phyloP scores from a whole-genome alignment of 64 coral and sea anemone species.

The Acropora yongei region DNA sequence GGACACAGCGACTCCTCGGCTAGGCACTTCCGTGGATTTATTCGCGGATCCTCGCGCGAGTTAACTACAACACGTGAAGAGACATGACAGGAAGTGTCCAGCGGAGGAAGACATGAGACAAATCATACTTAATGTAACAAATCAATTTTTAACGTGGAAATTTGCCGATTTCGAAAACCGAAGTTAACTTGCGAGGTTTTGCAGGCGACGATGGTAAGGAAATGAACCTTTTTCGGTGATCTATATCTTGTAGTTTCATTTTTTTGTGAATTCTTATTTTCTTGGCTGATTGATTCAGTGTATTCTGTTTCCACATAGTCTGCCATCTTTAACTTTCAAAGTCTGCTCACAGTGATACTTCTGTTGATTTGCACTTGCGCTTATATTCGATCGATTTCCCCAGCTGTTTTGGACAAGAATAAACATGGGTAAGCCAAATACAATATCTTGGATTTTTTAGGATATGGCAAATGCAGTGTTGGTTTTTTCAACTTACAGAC shows the following conservation, averaged over 20 bases:
- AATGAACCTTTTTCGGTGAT: neutral
- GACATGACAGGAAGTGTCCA: too few species aligned
- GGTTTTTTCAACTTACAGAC: too few species aligned
- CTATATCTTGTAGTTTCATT: neutral
- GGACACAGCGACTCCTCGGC: too few species aligned
- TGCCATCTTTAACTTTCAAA: constrained; percentile 99
- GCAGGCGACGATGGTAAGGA: constrained; percentile 30
- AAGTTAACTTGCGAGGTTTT: neutral
- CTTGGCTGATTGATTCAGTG: neutral
- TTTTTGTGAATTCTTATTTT: neutral
- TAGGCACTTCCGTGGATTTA: too few species aligned
- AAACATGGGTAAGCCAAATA: constrained; percentile 89
- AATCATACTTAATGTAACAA: too few species aligned
- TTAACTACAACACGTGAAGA: too few species aligned
- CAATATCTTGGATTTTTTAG: neutral
- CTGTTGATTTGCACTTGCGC: constrained; percentile 99
- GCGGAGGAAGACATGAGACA: too few species aligned
- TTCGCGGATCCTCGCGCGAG: too few species aligned
- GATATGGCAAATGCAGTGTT: neutral
- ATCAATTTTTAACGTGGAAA: too few species aligned
- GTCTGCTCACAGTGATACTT: constrained; percentile 87
- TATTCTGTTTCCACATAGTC: constrained; percentile 56
- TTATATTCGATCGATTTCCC: constrained; percentile 89
- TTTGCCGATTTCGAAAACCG: too few species aligned
- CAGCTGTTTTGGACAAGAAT: constrained; percentile 92